Evolutionary conservation across 1,140 invertebrate genomes (phyloP), one percentile per base, ranked within the genome.

Genomic region (Condylostylus longicornis): DNA sequence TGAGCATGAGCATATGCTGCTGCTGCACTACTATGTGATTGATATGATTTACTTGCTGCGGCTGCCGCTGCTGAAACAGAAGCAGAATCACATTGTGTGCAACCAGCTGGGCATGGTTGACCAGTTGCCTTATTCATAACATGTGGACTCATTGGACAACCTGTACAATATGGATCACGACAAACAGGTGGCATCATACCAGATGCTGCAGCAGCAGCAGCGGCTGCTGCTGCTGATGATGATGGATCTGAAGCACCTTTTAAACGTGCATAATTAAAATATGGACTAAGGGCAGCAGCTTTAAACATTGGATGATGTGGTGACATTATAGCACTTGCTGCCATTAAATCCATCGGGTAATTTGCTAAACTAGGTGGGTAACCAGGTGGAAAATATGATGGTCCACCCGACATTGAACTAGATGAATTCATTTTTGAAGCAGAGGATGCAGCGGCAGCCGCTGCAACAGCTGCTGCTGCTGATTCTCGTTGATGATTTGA

Each of bases 81-180:
- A 0, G 29, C 30, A 3, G 42, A 42, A 6, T 87, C 84, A 59
- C 88, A 94, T 54, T 91, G 86, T 4, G 79, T 72, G 53, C 87
- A 91, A 1, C 86, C 87, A 5, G 83, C 82, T 0, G 82, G 84
- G 54, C 86, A 90, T 3, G 77, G 67, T 25, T 71, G 68, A 4
- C 70, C 68, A 1, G 52, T 51, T 0, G 62, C 56, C 45, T 74
- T 72, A 14, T 62, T 65, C 18, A 82, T 62, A 34, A 79, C 64
- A 54, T 88, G 84, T 33, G 85, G 75, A 57, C 79, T 87, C 35
- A 86, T 64, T 41, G 86, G 83, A 57, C 87, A 93, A 29, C 85
- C 85, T 0, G 82, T 87, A 58, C 87, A 93, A 51, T 87, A 91
- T 2, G 87, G 87, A 61, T 93, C 88, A 25, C 86, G 67, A 58